Evolutionary conservation across 2,797 vertebrate species (phyloP).

Genomic region (Myripristis murdjan): DNA sequence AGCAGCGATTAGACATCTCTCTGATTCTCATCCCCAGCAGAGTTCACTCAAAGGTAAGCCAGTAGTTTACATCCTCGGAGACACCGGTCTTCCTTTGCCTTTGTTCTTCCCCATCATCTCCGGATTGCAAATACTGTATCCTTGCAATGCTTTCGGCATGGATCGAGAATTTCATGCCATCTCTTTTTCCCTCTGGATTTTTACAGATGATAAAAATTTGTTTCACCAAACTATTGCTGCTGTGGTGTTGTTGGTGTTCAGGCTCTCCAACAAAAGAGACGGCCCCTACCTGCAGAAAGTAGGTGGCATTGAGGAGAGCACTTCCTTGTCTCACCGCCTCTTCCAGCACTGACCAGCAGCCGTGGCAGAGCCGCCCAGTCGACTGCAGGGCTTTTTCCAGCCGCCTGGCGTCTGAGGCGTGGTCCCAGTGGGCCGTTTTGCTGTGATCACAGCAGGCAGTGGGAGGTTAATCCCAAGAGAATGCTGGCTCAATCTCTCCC

Average conservation of each 20-base stretch:
- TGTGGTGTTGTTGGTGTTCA: background rate
- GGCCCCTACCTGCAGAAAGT: background rate
- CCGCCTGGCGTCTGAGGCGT: conserved; percentile 60
- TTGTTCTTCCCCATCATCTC: conserved; percentile 74
- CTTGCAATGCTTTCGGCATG: conserved; percentile 39
- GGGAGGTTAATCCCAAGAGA: conserved; percentile 84
- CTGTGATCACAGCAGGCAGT: conserved; percentile 80
- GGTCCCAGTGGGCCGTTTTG: conserved; percentile 76
- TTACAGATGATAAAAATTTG: conserved; percentile 23
- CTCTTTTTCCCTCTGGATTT: background rate
- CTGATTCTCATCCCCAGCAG: conserved; percentile 83
- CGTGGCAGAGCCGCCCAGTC: conserved; percentile 40
- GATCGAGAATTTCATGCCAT: conserved; percentile 42
- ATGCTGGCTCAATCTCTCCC: conserved; percentile 72
- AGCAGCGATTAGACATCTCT: conserved; percentile 81
- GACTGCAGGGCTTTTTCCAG: conserved; percentile 60
- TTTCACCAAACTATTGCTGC: conserved; percentile 12
- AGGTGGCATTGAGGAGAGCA: conserved; percentile 18
- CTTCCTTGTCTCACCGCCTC: background rate
- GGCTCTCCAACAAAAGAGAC: background rate
- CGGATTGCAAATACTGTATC: conserved; percentile 56
- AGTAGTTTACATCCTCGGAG: conserved; percentile 75
- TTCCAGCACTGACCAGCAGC: conserved; percentile 39
- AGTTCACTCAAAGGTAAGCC: conserved; percentile 86
- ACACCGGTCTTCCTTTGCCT: conserved; percentile 62